A percentile compares a stretch with the other conserved stretches of the same genome.
phyloP scores from a whole-genome alignment of 2,888 invertebrate species.

The Noctua janthe region DNA sequence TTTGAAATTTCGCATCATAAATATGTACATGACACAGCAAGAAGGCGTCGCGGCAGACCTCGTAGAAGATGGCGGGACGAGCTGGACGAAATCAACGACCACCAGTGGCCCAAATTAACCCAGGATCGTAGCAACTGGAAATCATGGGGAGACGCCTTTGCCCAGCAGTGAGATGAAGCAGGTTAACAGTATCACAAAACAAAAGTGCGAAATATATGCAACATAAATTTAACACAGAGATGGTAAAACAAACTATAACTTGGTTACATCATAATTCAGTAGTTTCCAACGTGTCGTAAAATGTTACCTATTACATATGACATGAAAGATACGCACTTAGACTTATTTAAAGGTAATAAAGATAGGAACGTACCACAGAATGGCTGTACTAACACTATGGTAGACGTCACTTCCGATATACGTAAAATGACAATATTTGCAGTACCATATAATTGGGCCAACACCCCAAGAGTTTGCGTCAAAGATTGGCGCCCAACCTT shows the following conservation, averaged over 20 bases:
- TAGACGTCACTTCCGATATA: slow-evolving; percentile 65
- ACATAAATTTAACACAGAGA: not conserved
- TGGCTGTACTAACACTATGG: slow-evolving; percentile 16
- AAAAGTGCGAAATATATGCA: no score
- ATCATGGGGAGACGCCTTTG: no score
- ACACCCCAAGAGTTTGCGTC: not conserved
- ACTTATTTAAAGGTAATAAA: slow-evolving; percentile 15
- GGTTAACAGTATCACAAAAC: no score
- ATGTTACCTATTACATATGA: not conserved
- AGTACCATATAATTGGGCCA: slow-evolving; percentile 42
- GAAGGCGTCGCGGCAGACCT: no score
- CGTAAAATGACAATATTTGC: slow-evolving; percentile 59
- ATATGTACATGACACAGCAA: no score
- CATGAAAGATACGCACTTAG: not conserved
- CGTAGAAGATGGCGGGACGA: no score
- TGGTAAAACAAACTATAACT: not conserved
- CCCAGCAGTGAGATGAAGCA: no score
- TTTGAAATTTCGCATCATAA: no score
- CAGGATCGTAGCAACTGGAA: no score
- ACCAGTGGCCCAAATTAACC: no score
- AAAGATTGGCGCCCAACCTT: slow-evolving; percentile 48
- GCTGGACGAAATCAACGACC: no score
- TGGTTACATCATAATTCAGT: not conserved
- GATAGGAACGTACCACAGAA: slow-evolving; percentile 14
- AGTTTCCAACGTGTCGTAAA: not conserved